Percentiles rank a stretch among this genome's conserved stretches.
Evolutionary conservation across 1,140 invertebrate genomes (phyloP).

Genomic region (Listronotus bonariensis): DNA sequence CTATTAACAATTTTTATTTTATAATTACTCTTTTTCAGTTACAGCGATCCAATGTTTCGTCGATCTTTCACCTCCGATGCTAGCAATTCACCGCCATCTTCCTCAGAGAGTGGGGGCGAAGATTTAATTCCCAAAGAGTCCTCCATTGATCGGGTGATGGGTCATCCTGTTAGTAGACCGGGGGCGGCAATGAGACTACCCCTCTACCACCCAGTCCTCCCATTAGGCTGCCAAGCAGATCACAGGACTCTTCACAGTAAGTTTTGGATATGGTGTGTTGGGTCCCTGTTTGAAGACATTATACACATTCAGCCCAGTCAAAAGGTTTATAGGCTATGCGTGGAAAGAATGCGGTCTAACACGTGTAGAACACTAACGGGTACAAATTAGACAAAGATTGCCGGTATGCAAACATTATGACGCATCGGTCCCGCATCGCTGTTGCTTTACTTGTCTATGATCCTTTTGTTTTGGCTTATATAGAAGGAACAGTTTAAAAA

Average conservation of each 20-base stretch:
- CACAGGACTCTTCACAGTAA: constrained; percentile 27
- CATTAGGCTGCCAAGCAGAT: constrained; percentile 14
- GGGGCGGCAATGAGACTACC: constrained; percentile 47
- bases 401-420: too few relatives aligned
- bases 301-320: too few relatives aligned
- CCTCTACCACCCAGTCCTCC: constrained; percentile 52
- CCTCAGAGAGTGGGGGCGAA: constrained; percentile 49
- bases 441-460: too few relatives aligned
- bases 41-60: constrained; percentile 52
- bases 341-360: too few relatives aligned
- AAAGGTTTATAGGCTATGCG: too few relatives aligned
- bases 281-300: too few relatives aligned
- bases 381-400: too few relatives aligned
- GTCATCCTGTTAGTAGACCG: constrained; percentile 49
- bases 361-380: too few relatives aligned
- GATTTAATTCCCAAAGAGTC: constrained; percentile 40
- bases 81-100: constrained; percentile 50
- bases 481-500: too few relatives aligned
- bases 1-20: too few relatives aligned
- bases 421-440: too few relatives aligned
- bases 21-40: constrained; percentile 38
- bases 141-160: constrained; percentile 53
- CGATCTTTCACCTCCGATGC: constrained; percentile 36
- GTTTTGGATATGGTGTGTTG: background rate
- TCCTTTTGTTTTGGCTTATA: too few relatives aligned